Base-by-base conservation (phyloP, 2,113 vertebrate species). In the Daphoenositta chrysoptera region DNA sequence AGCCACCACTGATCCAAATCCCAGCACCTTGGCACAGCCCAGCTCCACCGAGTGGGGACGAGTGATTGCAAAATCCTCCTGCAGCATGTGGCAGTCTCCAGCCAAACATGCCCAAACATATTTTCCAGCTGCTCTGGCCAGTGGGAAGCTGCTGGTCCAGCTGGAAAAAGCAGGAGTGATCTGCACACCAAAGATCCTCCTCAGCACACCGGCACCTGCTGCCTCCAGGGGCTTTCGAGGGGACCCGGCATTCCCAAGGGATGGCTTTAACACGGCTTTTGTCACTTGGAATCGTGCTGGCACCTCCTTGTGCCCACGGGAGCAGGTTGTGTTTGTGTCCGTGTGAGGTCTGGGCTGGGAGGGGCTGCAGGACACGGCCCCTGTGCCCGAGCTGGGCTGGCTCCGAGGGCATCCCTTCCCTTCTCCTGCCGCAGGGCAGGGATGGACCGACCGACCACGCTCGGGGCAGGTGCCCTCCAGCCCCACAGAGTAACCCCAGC, bases 271-370 rank as follows among this genome's bases (percentile, higher is more conserved):
- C 4, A 1, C 0, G 16, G 23, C 4, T 15, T n/a, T 33, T 71
- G 83, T n/a, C 44, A 5, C 76, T 24, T 7, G 27, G 65, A 15
- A 16, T 5, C 1, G 42, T 13, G 71, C 37, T 40, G 37, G 35
- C 71, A 15, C 51, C 84, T 66, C 10, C 51, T 3, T 4, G 35
- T n/a, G 45, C 53, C 48, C 37, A 1, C 1, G 0, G 33, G 51
- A 33, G 7, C 1, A 6, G 40, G 1, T 4, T 3, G 12, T 10
- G 10, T 9, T 40, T 18, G 39, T 30, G 39, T 13, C 14, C 0
- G 1, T 0, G 0, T 0, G 56, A 11, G 44, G 54, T 13, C 15
- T n/a, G 5, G 1, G 28, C 77, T 1, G 13, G 42, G 73, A 15
- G 17, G n/a, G 4, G 54, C 63, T 56, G 87, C 69, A 22, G 83